phyloP scores from a whole-genome alignment of 2,888 invertebrate genomes.

The Stenotaenia linearis region DNA sequence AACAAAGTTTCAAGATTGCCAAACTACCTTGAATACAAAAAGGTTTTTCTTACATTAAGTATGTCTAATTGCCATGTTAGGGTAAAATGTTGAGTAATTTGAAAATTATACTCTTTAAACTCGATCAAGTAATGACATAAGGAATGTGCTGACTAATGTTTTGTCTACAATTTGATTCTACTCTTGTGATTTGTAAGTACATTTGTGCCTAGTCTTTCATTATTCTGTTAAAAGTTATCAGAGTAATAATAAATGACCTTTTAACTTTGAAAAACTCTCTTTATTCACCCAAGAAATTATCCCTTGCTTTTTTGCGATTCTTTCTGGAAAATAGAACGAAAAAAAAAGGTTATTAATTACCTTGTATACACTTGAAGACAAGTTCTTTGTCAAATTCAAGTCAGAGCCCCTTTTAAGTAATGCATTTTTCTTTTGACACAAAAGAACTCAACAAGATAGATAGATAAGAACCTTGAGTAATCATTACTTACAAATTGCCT shows the following conservation, averaged over 20 bases:
- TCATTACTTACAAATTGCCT: not conserved
- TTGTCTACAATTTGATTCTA: not conserved
- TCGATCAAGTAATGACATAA: not conserved
- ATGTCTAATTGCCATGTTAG: not conserved
- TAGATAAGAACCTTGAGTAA: not conserved
- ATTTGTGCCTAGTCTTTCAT: constrained; percentile 1
- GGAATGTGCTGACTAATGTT: constrained; percentile 5
- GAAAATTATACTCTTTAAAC: not conserved
- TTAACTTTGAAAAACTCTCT: not conserved
- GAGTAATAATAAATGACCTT: not conserved
- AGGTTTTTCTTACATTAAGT: too few relatives aligned
- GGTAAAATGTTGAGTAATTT: not conserved
- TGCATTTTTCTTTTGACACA: not conserved
- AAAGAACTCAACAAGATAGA: not conserved
- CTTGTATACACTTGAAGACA: not conserved
- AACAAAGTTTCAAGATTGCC: too few relatives aligned
- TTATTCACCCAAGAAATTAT: not conserved
- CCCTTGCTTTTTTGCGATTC: not conserved
- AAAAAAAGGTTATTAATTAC: not conserved
- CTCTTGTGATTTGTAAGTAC: not conserved
- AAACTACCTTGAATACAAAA: not conserved
- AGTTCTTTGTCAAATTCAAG: not conserved
- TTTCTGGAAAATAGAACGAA: not conserved
- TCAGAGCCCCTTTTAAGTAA: not conserved
- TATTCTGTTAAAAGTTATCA: not conserved